These are phyloP conservation scores for Trigoniulus corallinus DNA, from an alignment of 1,140 invertebrate species.

Conservation along the genomic window DNA sequence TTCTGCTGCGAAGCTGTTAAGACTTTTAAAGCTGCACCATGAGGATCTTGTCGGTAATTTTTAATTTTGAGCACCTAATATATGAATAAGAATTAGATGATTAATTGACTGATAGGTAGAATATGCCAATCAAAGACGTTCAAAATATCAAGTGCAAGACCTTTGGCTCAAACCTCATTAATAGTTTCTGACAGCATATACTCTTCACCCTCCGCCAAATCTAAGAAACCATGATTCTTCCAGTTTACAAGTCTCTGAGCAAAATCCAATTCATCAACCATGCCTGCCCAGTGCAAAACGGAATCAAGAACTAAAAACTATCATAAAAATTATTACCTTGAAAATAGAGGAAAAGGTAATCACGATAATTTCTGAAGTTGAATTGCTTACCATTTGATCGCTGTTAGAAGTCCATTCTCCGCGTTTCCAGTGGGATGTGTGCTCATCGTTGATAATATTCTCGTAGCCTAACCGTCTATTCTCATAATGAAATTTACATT, in stretches of 20 bases:
- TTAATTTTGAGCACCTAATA: no score
- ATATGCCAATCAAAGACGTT: no score
- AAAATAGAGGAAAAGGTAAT: neutral
- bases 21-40: no score
- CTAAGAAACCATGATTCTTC: conserved; percentile 20
- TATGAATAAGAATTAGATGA: no score
- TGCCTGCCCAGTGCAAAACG: conserved; percentile 26
- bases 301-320: conserved; percentile 27
- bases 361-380: neutral
- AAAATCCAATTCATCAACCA: conserved; percentile 29
- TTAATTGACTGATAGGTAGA: no score
- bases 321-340: conserved; percentile 4
- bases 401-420: conserved; percentile 27
- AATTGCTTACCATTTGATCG: conserved; percentile 26
- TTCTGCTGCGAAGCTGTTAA: no score
- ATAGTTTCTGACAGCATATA: conserved; percentile 23
- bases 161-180: no score
- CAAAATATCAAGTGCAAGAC: no score
- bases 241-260: conserved; percentile 22
- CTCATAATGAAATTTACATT: conserved; percentile 25
- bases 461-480: conserved; percentile 17
- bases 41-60: no score
- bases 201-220: no score
- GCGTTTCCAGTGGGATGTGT: conserved; percentile 22
- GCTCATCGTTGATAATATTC: conserved; percentile 23